Conservation (phyloP, 2,888 invertebrate genomes). For the Noctua comes region DNA sequence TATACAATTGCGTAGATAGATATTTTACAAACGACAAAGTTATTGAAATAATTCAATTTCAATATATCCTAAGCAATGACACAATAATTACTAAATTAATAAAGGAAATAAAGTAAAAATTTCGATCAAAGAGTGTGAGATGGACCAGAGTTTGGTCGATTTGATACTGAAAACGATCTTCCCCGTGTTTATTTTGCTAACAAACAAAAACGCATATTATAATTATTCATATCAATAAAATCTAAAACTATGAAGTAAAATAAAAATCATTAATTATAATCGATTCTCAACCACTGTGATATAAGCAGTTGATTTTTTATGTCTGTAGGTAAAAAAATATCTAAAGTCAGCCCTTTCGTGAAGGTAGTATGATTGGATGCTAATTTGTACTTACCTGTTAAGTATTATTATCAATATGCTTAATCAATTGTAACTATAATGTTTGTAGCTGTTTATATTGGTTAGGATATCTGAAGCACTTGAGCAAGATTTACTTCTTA, state of each 20-base stretch:
- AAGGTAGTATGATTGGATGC: conserved; percentile 41
- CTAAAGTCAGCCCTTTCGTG: conserved; percentile 37
- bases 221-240: conserved; percentile 51
- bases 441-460: conserved; percentile 63
- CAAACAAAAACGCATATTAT: conserved; percentile 23
- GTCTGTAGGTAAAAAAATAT: conserved; percentile 52
- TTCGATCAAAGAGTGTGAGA: neutral
- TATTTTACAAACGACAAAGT: conserved; percentile 49
- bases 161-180: conserved; percentile 7
- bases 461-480: conserved; percentile 54
- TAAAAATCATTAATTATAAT: conserved; percentile 50
- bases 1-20: conserved; percentile 52
- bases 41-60: conserved; percentile 19
- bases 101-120: too few species aligned
- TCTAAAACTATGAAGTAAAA: conserved; percentile 29
- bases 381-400: conserved; percentile 51
- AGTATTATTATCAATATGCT: conserved; percentile 69
- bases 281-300: conserved; percentile 78
- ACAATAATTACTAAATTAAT: conserved; percentile 7
- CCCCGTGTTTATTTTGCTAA: conserved; percentile 25
- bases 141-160: neutral
- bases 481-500: conserved; percentile 40
- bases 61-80: neutral
- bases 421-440: conserved; percentile 65
- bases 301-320: conserved; percentile 68